These are phyloP conservation scores for Acanthoscelides obtectus DNA, from an alignment of 2,888 invertebrate genomes.

Conservation along the genomic window DNA sequence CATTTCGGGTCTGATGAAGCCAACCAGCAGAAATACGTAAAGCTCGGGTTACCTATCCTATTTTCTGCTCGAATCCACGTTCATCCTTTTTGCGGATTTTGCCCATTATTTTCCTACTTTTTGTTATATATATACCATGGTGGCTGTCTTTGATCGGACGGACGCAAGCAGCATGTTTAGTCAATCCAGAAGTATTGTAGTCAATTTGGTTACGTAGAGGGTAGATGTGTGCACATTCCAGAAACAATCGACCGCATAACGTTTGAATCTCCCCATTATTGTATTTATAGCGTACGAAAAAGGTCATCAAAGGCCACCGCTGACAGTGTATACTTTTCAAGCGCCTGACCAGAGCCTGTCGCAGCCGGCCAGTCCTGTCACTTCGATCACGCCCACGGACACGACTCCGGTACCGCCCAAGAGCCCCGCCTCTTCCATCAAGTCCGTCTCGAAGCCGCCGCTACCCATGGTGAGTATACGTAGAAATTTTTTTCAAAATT, in stretches of 20 bases:
- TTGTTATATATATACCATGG: too few species aligned
- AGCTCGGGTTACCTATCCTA: too few species aligned
- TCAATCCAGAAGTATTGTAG: too few species aligned
- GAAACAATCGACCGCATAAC: not conserved
- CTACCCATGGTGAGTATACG: constrained; percentile 61
- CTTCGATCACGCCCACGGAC: constrained; percentile 38
- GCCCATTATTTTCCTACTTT: too few species aligned
- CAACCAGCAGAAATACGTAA: too few species aligned
- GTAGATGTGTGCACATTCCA: not conserved
- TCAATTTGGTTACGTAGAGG: too few species aligned
- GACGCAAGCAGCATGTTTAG: too few species aligned
- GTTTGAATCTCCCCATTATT: not conserved
- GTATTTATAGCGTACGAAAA: constrained; percentile 68
- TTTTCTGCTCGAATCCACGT: too few species aligned
- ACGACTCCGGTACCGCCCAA: constrained; percentile 43
- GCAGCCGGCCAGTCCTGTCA: constrained; percentile 52
- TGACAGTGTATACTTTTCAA: constrained; percentile 85
- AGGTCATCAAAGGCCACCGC: constrained; percentile 75
- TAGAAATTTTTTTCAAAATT: not conserved
- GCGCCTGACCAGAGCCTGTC: constrained; percentile 62
- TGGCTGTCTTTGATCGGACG: too few species aligned
- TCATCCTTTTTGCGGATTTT: too few species aligned
- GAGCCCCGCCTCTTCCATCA: constrained; percentile 40
- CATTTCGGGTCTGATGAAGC: too few species aligned
- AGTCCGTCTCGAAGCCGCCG: constrained; percentile 54